phyloP scores from a whole-genome alignment of 2,888 invertebrate genomes.

The Brachynemurus nebulosus region DNA sequence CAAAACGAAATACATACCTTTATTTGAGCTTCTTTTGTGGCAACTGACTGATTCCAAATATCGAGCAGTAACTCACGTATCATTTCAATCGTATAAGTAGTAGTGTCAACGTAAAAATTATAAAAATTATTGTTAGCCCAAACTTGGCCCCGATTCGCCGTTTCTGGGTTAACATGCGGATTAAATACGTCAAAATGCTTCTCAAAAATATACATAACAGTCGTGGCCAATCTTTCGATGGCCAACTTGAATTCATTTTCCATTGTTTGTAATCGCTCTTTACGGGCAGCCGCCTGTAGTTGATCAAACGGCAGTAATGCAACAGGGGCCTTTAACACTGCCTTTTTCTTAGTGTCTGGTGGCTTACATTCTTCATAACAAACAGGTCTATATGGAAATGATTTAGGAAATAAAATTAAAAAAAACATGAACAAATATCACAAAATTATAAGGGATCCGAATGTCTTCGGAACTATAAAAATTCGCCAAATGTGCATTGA shows the following conservation, averaged over 20 bases:
- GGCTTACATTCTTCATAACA: background rate
- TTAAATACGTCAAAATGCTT: constrained; percentile 1
- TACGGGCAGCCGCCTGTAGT: background rate
- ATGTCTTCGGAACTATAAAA: too few relatives aligned
- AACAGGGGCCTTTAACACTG: background rate
- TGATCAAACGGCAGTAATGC: background rate
- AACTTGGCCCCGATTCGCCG: constrained; percentile 1
- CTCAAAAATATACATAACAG: background rate
- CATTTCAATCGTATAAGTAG: background rate
- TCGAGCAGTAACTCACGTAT: background rate
- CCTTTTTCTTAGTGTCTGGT: background rate
- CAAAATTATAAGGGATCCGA: too few relatives aligned
- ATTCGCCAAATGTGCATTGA: too few relatives aligned
- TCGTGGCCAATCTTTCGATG: background rate
- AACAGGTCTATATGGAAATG: background rate
- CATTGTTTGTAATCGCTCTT: background rate
- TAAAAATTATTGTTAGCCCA: constrained; percentile 5
- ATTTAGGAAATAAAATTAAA: too few relatives aligned
- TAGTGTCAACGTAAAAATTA: background rate
- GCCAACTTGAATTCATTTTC: background rate
- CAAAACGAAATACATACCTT: too few relatives aligned
- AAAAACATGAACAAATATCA: too few relatives aligned
- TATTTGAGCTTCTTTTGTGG: background rate
- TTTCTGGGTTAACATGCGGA: background rate
- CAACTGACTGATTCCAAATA: background rate